Evolutionary conservation across 1,140 invertebrate species (phyloP).

Genomic region (Brachionus sp.): DNA sequence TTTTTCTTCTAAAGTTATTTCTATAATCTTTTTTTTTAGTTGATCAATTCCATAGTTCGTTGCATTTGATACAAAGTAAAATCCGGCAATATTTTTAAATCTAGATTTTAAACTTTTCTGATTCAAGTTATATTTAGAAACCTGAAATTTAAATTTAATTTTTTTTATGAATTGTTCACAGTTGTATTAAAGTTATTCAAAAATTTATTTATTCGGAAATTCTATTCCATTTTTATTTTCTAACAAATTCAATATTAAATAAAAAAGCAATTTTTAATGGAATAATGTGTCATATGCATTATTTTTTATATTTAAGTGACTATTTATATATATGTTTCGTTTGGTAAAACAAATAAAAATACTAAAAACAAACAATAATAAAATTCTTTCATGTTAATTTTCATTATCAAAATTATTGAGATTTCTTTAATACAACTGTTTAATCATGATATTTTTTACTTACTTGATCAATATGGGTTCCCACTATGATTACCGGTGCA

Average conservation of each 20-base stretch:
- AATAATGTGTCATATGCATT: no score
- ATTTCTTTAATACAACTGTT: background rate
- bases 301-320: no score
- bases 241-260: no score
- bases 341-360: no score
- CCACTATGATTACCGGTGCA: background rate
- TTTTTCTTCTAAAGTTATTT: background rate
- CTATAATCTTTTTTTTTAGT: background rate
- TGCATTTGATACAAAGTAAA: constrained; percentile 54
- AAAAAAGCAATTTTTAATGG: no score
- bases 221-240: no score
- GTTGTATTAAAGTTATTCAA: background rate
- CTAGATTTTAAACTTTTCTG: constrained; percentile 49
- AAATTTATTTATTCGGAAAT: background rate
- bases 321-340: no score
- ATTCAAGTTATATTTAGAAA: constrained; percentile 48
- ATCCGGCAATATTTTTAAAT: constrained; percentile 54
- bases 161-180: no score
- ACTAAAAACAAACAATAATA: no score
- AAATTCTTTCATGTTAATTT: no score
- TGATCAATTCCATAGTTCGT: constrained; percentile 50
- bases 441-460: background rate
- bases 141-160: background rate
- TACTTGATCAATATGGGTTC: constrained; percentile 28
- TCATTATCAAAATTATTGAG: no score